Evolutionary conservation across 2,888 invertebrate genomes (phyloP), one percentile per base, ranked within the genome.

Genomic region (Tenthredo mesomela): DNA sequence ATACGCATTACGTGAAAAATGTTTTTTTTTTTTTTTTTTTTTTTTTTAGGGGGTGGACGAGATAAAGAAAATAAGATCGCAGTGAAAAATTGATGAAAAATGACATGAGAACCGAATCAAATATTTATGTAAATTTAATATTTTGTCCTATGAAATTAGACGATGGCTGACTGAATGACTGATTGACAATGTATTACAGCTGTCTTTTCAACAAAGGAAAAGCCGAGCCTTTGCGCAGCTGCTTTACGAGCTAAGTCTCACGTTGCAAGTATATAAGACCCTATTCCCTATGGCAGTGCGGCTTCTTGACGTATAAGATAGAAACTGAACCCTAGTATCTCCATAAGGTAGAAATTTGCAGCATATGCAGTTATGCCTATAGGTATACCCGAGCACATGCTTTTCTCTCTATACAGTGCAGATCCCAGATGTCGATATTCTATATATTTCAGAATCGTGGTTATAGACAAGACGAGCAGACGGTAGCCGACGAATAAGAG

Each of bases 151-250:
- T 12, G 21, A 29, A 61, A 61, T 61, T 61, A 61, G 9, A 61
- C 25, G 61, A 25, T 6, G 50, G 6, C 50, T 50, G 50, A 50
- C 18, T 5, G 50, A n/a, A 18, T 54, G 54, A 54, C 54, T 54
- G 67, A 15, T 9, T 37, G 71, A 43, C 40, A 29, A n/a, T 54
- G 40, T 61, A 10, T 37, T 61, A 40, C 61, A 61, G 61, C 61
- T 80, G 61, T 80, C 40, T 43, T 80, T 80, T 80, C 12, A 80
- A 80, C 80, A 80, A 80, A 80, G 80, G 43, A 61, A 61, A 78
- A 78, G 33, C 43, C 77, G 12, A 33, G 71, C 71, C 33, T n/a
- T 73, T 71, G 25, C 18, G 40, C 77, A 61, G 80, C 80, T 80
- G 80, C 54, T 80, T 21, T 61, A 40, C 40, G 12, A 25, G 6